Evolutionary conservation across 2,888 invertebrate genomes (phyloP).

Genomic region (Rosalia funebris): DNA sequence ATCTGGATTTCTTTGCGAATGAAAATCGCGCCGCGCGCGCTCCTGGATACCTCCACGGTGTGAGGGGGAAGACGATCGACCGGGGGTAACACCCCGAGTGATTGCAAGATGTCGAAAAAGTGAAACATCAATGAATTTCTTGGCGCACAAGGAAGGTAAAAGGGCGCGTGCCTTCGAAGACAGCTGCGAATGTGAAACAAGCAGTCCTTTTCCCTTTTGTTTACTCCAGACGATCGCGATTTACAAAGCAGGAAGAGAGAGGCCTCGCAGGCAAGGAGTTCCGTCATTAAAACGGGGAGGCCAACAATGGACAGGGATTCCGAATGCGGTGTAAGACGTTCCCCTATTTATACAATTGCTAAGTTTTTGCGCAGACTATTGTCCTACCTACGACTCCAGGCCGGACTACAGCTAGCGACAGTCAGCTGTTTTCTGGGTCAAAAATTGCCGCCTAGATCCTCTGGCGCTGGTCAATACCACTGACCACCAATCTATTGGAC

Average conservation of each 20-base stretch:
- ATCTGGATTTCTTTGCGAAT: too few species aligned
- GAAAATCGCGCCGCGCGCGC: too few species aligned
- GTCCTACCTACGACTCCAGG: background rate
- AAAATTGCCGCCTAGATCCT: too few species aligned
- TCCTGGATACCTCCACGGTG: too few species aligned
- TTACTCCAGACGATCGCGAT: constrained; percentile 45
- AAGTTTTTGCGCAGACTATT: constrained; percentile 9
- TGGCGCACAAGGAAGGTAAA: constrained; percentile 41
- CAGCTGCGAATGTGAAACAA: constrained; percentile 41
- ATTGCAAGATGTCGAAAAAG: constrained; percentile 43
- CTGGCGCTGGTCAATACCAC: too few species aligned
- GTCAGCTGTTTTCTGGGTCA: background rate
- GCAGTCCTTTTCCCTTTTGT: constrained; percentile 41
- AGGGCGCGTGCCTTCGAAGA: constrained; percentile 49
- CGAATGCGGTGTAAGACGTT: constrained; percentile 24
- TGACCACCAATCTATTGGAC: too few species aligned
- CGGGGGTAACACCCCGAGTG: too few species aligned
- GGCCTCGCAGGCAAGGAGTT: constrained; percentile 36
- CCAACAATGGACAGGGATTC: constrained; percentile 39
- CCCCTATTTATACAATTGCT: constrained; percentile 4
- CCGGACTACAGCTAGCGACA: background rate
- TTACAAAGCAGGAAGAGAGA: constrained; percentile 39
- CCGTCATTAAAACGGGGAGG: constrained; percentile 17
- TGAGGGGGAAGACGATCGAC: too few species aligned
- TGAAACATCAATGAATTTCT: constrained; percentile 45